Evolutionary conservation across 1,140 invertebrate genomes (phyloP), one percentile per base, ranked within the genome.

Genomic region (Panagrolaimus sp.): DNA sequence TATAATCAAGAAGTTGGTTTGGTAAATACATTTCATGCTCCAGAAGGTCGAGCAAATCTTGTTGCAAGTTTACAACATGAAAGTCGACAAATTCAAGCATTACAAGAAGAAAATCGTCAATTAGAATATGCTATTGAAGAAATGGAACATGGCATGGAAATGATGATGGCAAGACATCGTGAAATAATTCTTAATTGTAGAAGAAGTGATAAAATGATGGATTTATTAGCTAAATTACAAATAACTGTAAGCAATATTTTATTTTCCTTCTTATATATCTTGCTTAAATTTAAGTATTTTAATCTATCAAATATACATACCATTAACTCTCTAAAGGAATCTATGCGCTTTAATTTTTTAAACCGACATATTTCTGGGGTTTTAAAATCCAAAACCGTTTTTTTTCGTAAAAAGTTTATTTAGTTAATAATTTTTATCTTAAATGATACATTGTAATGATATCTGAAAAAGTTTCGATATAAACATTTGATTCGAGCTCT

Each of bases 91-190:
- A 68, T 68, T 20, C 64, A 67, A 9, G 38, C 53, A 16, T 25
- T 68, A n/a, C 61, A 68, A 66, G 67, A 68, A 31, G 67, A 68
- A 23, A 68, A 68, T 68, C 67, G 67, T 5, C 67, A 68, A 53
- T 25, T 68, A 42, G 57, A 68, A 51, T 42, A 63, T 16, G 46
- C 67, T 9, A 25, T 68, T 20, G 61, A 66, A 53, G 38, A 67
- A 14, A 27, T 68, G 42, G 66, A 68, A 42, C 16, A 25, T 16
- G 67, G 67, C 9, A 68, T 68, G 67, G 20, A 27, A 9, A 25
- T 67, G n/a, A 20, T 68, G 8, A 68, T 68, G 67, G 45, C 9
- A 11, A 70, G 66, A 42, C 67, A 68, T 31, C 67, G 67, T 13
- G 38, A 66, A 68, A 53, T 47, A 5, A 38, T 68, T 27, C 9